phyloP scores from a whole-genome alignment of 2,113 vertebrate genomes.

The Aldabrachelys gigantea region DNA sequence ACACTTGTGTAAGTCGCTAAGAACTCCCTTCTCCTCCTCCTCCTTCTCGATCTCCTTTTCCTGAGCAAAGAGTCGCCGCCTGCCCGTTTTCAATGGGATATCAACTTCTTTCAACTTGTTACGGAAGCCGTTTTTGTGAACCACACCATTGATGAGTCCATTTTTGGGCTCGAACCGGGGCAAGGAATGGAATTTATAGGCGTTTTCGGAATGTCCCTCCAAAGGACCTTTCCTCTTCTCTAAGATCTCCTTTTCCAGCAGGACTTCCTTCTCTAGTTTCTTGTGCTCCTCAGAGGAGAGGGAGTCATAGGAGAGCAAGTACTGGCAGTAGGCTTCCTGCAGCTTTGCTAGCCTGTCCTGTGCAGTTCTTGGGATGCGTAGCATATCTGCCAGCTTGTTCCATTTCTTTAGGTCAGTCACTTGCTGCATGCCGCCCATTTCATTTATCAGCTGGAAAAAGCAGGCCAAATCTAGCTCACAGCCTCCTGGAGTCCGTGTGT shows the following conservation, averaged over 20 bases:
- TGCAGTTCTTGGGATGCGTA: slow-evolving; percentile 96
- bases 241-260: slow-evolving; percentile 93
- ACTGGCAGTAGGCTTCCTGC: slow-evolving; percentile 99
- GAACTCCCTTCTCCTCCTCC: slow-evolving; percentile 80
- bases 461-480: slow-evolving; percentile 98
- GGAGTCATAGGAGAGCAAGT: slow-evolving; percentile 97
- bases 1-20: slow-evolving; percentile 98
- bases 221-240: slow-evolving; percentile 94
- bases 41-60: slow-evolving; percentile 93
- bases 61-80: slow-evolving; percentile 97
- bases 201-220: slow-evolving; percentile 90
- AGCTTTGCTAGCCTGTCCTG: slow-evolving; percentile 99
- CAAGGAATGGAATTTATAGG: slow-evolving; percentile 87
- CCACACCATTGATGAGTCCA: slow-evolving; percentile 86
- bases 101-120: slow-evolving; percentile 92
- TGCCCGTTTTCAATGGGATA: slow-evolving; percentile 89
- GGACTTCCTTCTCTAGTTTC: slow-evolving; percentile 90
- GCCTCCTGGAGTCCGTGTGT: slow-evolving; percentile 79
- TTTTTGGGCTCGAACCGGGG: slow-evolving; percentile 96
- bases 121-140: slow-evolving; percentile 89
- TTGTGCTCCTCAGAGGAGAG: slow-evolving; percentile 91
- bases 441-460: slow-evolving; percentile 97
- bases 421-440: slow-evolving; percentile 99
- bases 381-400: slow-evolving; percentile 97
- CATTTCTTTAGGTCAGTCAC: slow-evolving; percentile 99